Evolutionary conservation across 2,888 invertebrate genomes (phyloP), one percentile per base, ranked within the genome.

Genomic region (Aphidius colemani): DNA sequence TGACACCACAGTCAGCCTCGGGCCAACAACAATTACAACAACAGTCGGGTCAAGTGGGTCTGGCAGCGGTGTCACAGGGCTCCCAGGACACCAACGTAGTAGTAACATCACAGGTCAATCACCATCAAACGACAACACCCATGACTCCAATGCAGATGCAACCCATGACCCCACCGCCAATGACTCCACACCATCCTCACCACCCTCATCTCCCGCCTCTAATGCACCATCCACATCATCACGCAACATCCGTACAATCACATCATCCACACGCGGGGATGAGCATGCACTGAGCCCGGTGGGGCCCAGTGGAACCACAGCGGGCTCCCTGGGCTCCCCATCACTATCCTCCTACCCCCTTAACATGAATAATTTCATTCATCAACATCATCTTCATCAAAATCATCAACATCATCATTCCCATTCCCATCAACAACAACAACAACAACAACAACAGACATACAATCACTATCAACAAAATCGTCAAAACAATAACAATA

Each of bases 231-330:
- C 83, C 78, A 68, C 83, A 79, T 83, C 82, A 81, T 77, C 81
- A 80, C 78, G 81, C 78, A 75, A 75, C 81, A 65, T 77, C 81
- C 79, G 80, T 80, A 58, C 75, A 79, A 75, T 77, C 76, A 71
- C 78, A 78, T 78, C 75, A 84, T 80, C 78, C 79, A 73, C 83
- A 84, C 84, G 78, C 84, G 77, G 82, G 79, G 76, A 81, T 82
- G 82, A 80, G 89, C 83, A 85, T 90, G 82, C 90, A 90, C 88
- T 91, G 91, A 91, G 89, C 89, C 88, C 87, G 89, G 89, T 86
- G 89, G 89, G 86, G 88, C 86, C 88, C 88, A 82, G 81, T 80
- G 76, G 77, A 79, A 78, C 71, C 72, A 75, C 82, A 78, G 75
- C 81, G 78, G 78, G 30, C 30, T 30, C 81, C 79, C 82, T 80